Conservation (phyloP, 2,888 invertebrate species). For the Scaptomyza cyrtandrae region DNA sequence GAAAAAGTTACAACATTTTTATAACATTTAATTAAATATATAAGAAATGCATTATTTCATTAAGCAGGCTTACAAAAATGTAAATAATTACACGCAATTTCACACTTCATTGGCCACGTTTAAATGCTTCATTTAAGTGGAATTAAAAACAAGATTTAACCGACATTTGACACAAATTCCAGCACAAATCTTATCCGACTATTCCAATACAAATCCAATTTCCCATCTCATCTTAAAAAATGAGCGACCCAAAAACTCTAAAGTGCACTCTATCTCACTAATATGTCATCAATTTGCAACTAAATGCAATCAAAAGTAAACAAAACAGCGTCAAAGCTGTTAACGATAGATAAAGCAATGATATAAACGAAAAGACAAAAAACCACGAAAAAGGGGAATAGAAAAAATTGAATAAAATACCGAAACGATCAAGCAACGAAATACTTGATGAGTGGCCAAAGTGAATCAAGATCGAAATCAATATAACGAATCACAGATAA, state of each 20-base stretch:
- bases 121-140: slow-evolving; percentile 4
- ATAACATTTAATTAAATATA: background rate
- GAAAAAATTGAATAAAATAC: slow-evolving; percentile 17
- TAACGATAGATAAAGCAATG: slow-evolving; percentile 46
- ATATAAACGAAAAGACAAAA: slow-evolving; percentile 3
- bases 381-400: background rate
- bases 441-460: slow-evolving; percentile 78
- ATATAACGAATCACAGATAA: slow-evolving; percentile 66
- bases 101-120: slow-evolving; percentile 32
- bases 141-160: background rate
- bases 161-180: slow-evolving; percentile 32
- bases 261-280: slow-evolving; percentile 59
- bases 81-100: slow-evolving; percentile 39
- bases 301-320: slow-evolving; percentile 72
- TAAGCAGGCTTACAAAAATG: background rate
- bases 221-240: slow-evolving; percentile 48
- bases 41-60: slow-evolving; percentile 1
- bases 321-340: slow-evolving; percentile 77
- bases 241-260: slow-evolving; percentile 31
- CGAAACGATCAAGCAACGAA: slow-evolving; percentile 60
- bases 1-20: background rate
- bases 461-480: slow-evolving; percentile 73
- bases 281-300: slow-evolving; percentile 81
- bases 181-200: slow-evolving; percentile 24
- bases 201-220: slow-evolving; percentile 17